Base-by-base conservation (phyloP, 2,797 vertebrate genomes). In the Sebastes paucispinis region DNA sequence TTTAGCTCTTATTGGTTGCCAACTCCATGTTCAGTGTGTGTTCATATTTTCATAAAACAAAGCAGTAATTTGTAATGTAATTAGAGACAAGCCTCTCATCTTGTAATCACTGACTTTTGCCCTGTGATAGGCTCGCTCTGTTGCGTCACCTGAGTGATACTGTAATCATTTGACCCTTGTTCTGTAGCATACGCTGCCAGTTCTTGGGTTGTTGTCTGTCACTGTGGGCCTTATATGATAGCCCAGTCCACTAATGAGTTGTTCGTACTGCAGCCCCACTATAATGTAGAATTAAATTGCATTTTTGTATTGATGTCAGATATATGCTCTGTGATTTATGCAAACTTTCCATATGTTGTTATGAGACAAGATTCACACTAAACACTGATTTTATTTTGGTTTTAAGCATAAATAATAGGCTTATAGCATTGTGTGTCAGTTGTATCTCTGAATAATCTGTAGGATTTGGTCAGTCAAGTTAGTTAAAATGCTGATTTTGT, bases 131-230 rank as follows among this genome's bases (percentile, higher is more conserved):
- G 62, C 39, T 69, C 18, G 52, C 78, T 39, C 57, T 80, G 92
- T 93, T 94, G 87, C 84, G 2, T 90, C 90, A 93, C 84, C 68
- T 78, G 31, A 87, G 77, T 85, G 87, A 91, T 90, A 87, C 80
- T 82, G 76, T 88, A 88, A 89, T 93, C 82, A 47, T 76, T 76
- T 88, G 88, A 93, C 91, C 92, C 85, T 93, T 93, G 91, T 59
- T 87, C 89, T 76, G 64, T 78, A 68, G 73, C 63, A 52, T 27
- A 25, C 20, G 2, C 74, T 62, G 60, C 68, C 55, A 75, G 20
- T 77, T 70, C 50, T 69, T 59, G 2, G 14, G 24, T 18, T 58
- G 58, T 29, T 64, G 4, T 75, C 36, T 69, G 6, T 65, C 54
- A 69, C 67, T 36, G 31, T 58, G 32, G 5, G 29, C 24, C 47